Percentiles rank a stretch among this genome's conserved stretches.
phyloP scores from a whole-genome alignment of 2,888 invertebrate species.

The Tinea semifulvella region DNA sequence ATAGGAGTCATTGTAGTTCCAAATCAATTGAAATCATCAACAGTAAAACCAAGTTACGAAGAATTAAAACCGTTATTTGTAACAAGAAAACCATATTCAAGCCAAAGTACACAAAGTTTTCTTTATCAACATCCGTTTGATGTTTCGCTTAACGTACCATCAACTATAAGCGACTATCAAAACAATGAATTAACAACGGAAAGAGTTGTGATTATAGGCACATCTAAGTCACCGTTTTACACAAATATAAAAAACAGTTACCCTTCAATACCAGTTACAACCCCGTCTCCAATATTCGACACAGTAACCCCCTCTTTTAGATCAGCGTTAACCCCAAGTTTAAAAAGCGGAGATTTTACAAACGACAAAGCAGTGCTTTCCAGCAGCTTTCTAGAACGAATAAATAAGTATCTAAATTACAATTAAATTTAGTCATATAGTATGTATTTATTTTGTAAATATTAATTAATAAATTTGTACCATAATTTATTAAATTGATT shows the following conservation, averaged over 20 bases:
- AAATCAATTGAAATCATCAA: slow-evolving; percentile 21
- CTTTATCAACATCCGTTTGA: slow-evolving; percentile 25
- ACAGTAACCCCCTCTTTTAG: slow-evolving; percentile 17
- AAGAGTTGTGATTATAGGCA: slow-evolving; percentile 34
- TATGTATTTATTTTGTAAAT: slow-evolving; percentile 7
- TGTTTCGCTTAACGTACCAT: slow-evolving; percentile 29
- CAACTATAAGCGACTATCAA: slow-evolving; percentile 26
- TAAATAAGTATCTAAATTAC: slow-evolving; percentile 50
- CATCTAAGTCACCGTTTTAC: slow-evolving; percentile 32
- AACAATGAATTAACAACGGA: slow-evolving; percentile 29
- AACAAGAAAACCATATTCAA: slow-evolving; percentile 11
- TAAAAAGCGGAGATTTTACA: slow-evolving; percentile 33
- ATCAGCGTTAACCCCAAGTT: slow-evolving; percentile 25
- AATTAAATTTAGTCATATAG: slow-evolving; percentile 20
- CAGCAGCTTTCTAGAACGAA: slow-evolving; percentile 40
- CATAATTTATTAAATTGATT: slow-evolving; percentile 14
- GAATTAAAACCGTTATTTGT: slow-evolving; percentile 13
- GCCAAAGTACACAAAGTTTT: slow-evolving; percentile 17
- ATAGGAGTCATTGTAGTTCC: slow-evolving; percentile 18
- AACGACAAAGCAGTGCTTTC: slow-evolving; percentile 37
- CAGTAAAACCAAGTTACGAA: slow-evolving; percentile 12
- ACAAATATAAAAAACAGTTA: slow-evolving; percentile 33
- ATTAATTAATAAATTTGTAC: too few relatives aligned
- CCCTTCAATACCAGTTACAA: slow-evolving; percentile 22
- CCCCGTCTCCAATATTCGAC: slow-evolving; percentile 17